phyloP scores from a whole-genome alignment of 37 sponge, comb jelly and placozoan genomes.

The Spongilla lacustris region DNA sequence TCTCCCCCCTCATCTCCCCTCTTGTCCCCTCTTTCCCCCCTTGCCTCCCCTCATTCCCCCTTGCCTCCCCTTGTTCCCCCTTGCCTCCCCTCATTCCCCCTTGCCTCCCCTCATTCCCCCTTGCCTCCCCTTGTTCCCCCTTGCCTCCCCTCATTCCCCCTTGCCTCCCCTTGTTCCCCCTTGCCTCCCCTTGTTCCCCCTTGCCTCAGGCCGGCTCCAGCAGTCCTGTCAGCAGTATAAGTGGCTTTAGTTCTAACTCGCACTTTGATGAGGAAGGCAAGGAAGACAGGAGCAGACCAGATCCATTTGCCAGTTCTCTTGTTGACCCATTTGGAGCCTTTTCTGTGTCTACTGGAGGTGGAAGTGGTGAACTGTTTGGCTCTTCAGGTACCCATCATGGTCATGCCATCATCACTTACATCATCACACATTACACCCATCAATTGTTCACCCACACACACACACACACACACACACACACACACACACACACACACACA shows the following conservation, averaged over 20 bases:
- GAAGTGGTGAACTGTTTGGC: constrained; percentile 24
- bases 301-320: constrained; percentile 34
- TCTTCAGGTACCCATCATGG: constrained; percentile 9
- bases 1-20: not conserved
- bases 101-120: no score
- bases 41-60: no score
- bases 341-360: constrained; percentile 17
- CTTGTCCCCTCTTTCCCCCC: no score
- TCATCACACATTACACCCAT: no score
- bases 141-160: no score
- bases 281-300: constrained; percentile 25
- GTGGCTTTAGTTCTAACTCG: constrained; percentile 80
- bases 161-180: no score
- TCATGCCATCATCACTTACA: no score
- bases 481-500: not conserved
- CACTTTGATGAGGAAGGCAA: constrained; percentile 51
- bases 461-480: not conserved
- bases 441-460: no score
- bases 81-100: no score
- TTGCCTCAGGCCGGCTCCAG: constrained; percentile 75
- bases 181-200: not conserved
- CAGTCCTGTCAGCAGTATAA: constrained; percentile 84
- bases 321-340: constrained; percentile 55
- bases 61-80: no score
- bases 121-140: no score